These are phyloP conservation scores for Anarsia innoxiella DNA, from an alignment of 2,888 invertebrate genomes.

Conservation along the genomic window DNA sequence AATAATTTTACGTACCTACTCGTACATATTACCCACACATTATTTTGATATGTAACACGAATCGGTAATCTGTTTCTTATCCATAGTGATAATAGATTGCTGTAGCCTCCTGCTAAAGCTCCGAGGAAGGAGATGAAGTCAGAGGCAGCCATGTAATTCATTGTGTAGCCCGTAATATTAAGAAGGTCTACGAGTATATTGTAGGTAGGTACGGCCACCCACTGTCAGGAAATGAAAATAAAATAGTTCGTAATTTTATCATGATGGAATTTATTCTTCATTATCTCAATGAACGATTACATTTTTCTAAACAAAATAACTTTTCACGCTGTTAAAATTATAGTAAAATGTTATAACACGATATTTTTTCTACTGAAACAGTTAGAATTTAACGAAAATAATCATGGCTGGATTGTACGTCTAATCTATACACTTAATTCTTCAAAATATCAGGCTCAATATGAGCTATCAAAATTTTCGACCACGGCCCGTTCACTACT, in stretches of 20 bases:
- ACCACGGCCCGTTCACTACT: conserved; percentile 48
- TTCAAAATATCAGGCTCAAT: conserved; percentile 69
- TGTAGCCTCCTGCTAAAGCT: no score
- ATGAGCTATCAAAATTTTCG: conserved; percentile 70
- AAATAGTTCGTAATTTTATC: conserved; percentile 34
- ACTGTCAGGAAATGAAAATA: conserved; percentile 33
- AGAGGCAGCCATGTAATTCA: no score
- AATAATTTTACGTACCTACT: no score
- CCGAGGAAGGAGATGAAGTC: no score
- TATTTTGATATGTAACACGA: no score
- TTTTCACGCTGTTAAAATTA: conserved; percentile 51
- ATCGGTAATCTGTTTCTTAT: no score
- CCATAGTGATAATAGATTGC: no score
- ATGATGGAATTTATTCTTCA: conserved; percentile 64
- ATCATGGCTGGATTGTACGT: conserved; percentile 64
- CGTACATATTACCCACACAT: no score
- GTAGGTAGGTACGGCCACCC: conserved; percentile 18
- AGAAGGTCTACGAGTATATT: no score
- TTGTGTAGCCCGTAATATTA: no score
- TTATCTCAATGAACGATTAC: conserved; percentile 61
- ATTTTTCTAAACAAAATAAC: conserved; percentile 45
- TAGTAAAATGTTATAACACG: conserved; percentile 44
- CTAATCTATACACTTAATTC: conserved; percentile 56
- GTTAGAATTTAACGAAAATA: conserved; percentile 51
- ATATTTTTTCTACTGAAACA: conserved; percentile 41